Evolutionary conservation across 1,140 invertebrate genomes (phyloP), one percentile per base, ranked within the genome.

Genomic region (Panagrolaimus sp.): DNA sequence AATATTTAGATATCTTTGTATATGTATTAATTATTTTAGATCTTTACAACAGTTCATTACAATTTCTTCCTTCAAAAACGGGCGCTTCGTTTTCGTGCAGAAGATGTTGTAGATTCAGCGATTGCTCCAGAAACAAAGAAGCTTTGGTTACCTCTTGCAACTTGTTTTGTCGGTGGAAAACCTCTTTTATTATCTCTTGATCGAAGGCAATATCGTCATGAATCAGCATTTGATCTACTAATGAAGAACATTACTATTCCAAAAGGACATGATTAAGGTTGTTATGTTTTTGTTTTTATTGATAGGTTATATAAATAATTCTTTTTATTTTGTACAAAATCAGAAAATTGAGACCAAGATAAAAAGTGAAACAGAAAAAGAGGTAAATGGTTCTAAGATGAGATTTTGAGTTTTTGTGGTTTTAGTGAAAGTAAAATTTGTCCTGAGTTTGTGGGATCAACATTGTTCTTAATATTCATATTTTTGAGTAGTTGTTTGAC

Each of bases 161-260:
- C 78, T 1, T 75, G 72, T 53, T 74, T 82, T 51, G 74, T 82
- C 9, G 61, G 68, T 25, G 62, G 63, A 9, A 27, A 72, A 16
- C 78, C 78, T 14, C 63, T 82, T 42, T 62, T 80, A 4, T 70
- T 80, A n/a, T 74, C 71, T n/a, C 68, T 80, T n/a, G 78, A 80
- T 65, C 27, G 64, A 8, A 45, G 71, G 31, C 71, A 67, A 11
- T 80, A 80, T 47, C 47, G 66, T 3, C 74, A 79, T 51, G 63
- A 79, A 53, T 20, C 63, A n/a, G 79, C 73, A 1, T 79, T 78
- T 46, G 43, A 75, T 43, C 31, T 67, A 11, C 51, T 79, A n/a
- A 79, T 79, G 13, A 57, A 13, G 8, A 57, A 57, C 8, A 57
- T 57, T 16, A 57, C 20, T 11, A 57, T 57, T 27, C 51, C 51